A percentile compares a stretch with the other conserved stretches of the same genome.
phyloP scores from a whole-genome alignment of 2,888 invertebrate species.

The Megastigmus dorsalis region DNA sequence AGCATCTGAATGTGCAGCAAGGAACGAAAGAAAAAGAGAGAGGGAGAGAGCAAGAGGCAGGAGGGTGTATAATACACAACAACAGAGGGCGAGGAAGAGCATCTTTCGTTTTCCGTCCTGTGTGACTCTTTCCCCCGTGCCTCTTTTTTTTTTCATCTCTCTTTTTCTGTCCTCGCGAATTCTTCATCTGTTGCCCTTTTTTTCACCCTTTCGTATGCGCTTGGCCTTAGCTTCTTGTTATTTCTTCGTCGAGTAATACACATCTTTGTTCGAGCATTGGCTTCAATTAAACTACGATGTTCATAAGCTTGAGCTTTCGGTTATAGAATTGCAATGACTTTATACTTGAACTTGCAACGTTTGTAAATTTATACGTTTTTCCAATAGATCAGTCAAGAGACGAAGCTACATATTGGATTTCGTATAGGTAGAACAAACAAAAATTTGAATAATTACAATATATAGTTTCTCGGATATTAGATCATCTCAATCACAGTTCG shows the following conservation, averaged over 20 bases:
- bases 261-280: constrained; percentile 23
- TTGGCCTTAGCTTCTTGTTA: constrained; percentile 4
- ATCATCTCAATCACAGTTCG: too few relatives aligned
- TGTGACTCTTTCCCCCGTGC: background rate
- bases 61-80: constrained; percentile 29
- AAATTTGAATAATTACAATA: too few relatives aligned
- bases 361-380: too few relatives aligned
- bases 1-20: too few relatives aligned
- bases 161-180: background rate
- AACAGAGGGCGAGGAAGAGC: background rate
- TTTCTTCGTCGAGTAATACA: background rate
- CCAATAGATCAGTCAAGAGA: too few relatives aligned
- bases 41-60: background rate
- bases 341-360: too few relatives aligned
- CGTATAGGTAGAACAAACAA: too few relatives aligned
- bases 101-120: constrained; percentile 18
- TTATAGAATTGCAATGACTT: background rate
- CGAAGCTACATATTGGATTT: too few relatives aligned
- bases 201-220: background rate
- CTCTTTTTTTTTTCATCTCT: constrained; percentile 16
- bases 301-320: constrained; percentile 6
- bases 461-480: too few relatives aligned
- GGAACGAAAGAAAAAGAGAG: background rate
- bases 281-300: constrained; percentile 40
- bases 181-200: background rate